phyloP scores from a whole-genome alignment of 2,113 vertebrate genomes.

The Aythya baeri region DNA sequence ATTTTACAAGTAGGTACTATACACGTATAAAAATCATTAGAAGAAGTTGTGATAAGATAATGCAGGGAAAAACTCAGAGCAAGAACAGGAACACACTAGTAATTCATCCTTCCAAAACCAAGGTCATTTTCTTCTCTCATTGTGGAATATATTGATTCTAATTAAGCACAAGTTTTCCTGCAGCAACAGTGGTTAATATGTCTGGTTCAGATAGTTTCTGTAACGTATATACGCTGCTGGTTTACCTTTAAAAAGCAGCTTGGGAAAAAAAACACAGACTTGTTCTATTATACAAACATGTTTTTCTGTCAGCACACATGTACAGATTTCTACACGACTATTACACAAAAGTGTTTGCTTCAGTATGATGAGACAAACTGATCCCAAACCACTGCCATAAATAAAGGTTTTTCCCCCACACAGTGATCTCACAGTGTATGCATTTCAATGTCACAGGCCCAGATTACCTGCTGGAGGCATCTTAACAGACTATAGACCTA shows the following conservation, averaged over 20 bases:
- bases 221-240: neutral
- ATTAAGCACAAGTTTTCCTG: constrained; percentile 57
- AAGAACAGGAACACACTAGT: neutral
- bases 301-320: rapidly evolving
- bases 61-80: neutral
- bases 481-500: neutral
- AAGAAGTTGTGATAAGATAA: neutral
- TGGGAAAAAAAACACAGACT: neutral
- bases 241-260: neutral
- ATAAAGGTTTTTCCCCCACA: neutral
- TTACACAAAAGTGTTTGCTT: neutral
- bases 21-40: neutral
- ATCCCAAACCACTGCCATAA: neutral
- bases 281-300: neutral
- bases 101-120: constrained; percentile 23
- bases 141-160: constrained; percentile 54
- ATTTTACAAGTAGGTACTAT: neutral
- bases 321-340: neutral
- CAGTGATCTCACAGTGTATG: neutral
- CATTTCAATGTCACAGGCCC: neutral
- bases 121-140: constrained; percentile 47
- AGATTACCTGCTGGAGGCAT: neutral
- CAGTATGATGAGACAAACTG: neutral
- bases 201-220: neutral
- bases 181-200: neutral